These are phyloP conservation scores for Parapristionchus giblindavisi DNA, from an alignment of 2,888 invertebrate species.

Conservation along the genomic window DNA sequence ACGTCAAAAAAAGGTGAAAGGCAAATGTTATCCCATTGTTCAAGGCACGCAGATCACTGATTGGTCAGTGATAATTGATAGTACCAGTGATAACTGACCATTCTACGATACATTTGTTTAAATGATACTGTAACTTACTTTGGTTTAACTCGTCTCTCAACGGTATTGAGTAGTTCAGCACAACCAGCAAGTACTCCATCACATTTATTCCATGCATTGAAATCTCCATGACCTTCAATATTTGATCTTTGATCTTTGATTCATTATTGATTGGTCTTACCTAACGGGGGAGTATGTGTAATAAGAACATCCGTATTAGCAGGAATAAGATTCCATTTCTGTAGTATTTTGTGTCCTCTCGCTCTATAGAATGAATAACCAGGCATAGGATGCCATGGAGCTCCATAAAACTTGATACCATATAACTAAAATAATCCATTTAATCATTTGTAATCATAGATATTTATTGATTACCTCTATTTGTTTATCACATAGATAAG, in stretches of 20 bases:
- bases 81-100: no score
- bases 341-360: constrained; percentile 79
- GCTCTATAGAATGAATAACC: constrained; percentile 67
- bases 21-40: neutral
- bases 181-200: constrained; percentile 82
- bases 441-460: neutral
- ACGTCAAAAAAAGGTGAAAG: neutral
- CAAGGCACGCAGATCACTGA: neutral
- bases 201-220: constrained; percentile 72
- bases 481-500: constrained; percentile 62
- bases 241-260: no score
- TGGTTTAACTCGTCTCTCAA: constrained; percentile 82
- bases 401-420: constrained; percentile 67
- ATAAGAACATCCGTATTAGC: constrained; percentile 81
- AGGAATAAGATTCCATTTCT: constrained; percentile 84
- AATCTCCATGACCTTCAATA: constrained; percentile 80
- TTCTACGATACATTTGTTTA: no score
- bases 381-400: constrained; percentile 69
- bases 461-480: constrained; percentile 51
- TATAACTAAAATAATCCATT: constrained; percentile 44
- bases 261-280: constrained; percentile 41
- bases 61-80: neutral
- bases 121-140: constrained; percentile 74
- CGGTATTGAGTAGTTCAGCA: constrained; percentile 81
- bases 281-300: constrained; percentile 83